phyloP scores from a whole-genome alignment of 2,888 invertebrate species.

The Autographa pulchrina region DNA sequence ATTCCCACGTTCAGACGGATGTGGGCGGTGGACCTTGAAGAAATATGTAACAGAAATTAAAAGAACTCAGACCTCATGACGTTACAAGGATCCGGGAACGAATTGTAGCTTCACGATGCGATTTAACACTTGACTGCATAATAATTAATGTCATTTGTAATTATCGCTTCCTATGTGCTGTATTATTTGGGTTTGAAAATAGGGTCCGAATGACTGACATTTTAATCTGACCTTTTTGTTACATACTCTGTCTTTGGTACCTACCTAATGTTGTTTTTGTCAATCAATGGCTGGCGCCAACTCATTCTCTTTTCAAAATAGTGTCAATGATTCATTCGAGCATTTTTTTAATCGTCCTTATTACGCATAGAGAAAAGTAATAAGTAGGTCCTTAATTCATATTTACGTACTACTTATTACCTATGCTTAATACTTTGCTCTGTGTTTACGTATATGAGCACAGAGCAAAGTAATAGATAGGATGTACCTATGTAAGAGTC shows the following conservation, averaged over 20 bases:
- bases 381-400: too few relatives aligned
- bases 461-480: too few relatives aligned
- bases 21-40: constrained; percentile 62
- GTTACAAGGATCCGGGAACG: constrained; percentile 53
- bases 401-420: too few relatives aligned
- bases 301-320: too few relatives aligned
- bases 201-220: background rate
- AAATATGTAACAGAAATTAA: constrained; percentile 58
- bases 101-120: constrained; percentile 23
- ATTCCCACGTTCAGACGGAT: constrained; percentile 63
- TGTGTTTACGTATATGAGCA: too few relatives aligned
- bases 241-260: background rate
- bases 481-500: too few relatives aligned
- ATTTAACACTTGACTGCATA: constrained; percentile 16
- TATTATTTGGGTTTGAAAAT: background rate
- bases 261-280: background rate
- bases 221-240: background rate
- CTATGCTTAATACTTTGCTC: too few relatives aligned
- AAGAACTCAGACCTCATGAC: constrained; percentile 42
- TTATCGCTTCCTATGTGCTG: background rate
- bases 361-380: too few relatives aligned
- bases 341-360: too few relatives aligned
- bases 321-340: too few relatives aligned
- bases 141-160: constrained; percentile 17
- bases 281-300: background rate